Evolutionary conservation across 2,113 vertebrate species (phyloP).

Genomic region (Bagarius yarrelli): DNA sequence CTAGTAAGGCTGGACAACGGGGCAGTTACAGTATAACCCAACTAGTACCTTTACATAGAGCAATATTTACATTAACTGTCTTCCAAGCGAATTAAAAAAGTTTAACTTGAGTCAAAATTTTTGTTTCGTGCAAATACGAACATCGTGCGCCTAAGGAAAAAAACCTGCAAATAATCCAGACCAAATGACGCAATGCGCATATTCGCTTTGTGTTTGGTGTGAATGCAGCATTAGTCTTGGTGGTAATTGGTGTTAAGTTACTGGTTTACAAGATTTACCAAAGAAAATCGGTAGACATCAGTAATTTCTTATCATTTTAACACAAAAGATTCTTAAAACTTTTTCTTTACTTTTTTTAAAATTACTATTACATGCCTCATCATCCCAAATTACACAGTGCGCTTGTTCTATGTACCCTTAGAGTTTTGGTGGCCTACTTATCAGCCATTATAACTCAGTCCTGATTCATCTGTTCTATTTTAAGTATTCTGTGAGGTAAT

Average conservation of each 20-base stretch:
- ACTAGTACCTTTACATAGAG: neutral
- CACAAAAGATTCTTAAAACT: neutral
- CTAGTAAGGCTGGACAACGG: neutral
- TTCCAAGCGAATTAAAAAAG: too few relatives aligned
- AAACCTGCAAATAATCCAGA: too few relatives aligned
- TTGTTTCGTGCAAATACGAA: too few relatives aligned
- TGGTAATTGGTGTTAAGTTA: too few relatives aligned
- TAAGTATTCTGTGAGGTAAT: slow-evolving; percentile 22
- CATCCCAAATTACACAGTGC: slow-evolving; percentile 18
- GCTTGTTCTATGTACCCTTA: slow-evolving; percentile 28
- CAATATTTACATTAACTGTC: too few relatives aligned
- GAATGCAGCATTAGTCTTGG: too few relatives aligned
- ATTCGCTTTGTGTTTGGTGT: too few relatives aligned
- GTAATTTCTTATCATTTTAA: neutral
- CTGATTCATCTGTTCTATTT: slow-evolving; percentile 30
- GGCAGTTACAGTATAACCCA: neutral
- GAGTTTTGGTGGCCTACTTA: slow-evolving; percentile 36
- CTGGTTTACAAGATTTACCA: too few relatives aligned
- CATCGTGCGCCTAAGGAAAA: too few relatives aligned
- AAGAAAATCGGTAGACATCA: neutral
- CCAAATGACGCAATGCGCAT: too few relatives aligned
- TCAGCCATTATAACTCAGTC: slow-evolving; percentile 31
- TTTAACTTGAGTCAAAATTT: too few relatives aligned
- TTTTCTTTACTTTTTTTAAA: slow-evolving; percentile 5
- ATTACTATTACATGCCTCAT: neutral